phyloP scores from a whole-genome alignment of 2,888 invertebrate genomes.

The Sinohyriopsis cumingii region DNA sequence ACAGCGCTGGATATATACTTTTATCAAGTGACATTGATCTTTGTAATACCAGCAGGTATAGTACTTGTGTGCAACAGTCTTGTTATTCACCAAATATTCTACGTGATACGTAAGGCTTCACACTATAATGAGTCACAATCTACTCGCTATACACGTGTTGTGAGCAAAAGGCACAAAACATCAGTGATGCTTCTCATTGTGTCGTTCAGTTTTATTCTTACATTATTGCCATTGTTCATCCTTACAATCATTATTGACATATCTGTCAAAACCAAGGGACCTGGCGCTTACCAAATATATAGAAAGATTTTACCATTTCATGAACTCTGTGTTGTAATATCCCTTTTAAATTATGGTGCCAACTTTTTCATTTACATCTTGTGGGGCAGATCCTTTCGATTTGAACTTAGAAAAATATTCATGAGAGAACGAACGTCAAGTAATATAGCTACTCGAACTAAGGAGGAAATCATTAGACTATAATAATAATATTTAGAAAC shows the following conservation, averaged over 20 bases:
- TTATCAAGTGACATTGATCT: conserved; percentile 61
- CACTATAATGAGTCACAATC: background rate
- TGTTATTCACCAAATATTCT: conserved; percentile 59
- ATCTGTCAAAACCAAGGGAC: conserved; percentile 24
- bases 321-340: conserved; percentile 47
- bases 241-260: conserved; percentile 53
- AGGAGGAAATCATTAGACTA: too few species aligned
- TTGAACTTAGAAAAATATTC: conserved; percentile 48
- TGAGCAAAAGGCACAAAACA: conserved; percentile 44
- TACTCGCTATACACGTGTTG: conserved; percentile 10
- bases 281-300: conserved; percentile 25
- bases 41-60: conserved; percentile 55
- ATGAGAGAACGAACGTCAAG: conserved; percentile 16
- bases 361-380: conserved; percentile 66
- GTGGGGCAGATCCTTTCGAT: conserved; percentile 58
- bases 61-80: conserved; percentile 59
- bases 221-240: conserved; percentile 54
- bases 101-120: conserved; percentile 2
- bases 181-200: conserved; percentile 61
- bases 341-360: conserved; percentile 55
- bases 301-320: conserved; percentile 36
- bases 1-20: conserved; percentile 41
- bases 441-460: conserved; percentile 17
- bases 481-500: too few species aligned
- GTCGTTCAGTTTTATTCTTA: conserved; percentile 57